Conservation (phyloP, 1,140 invertebrate species). For the Meloidogyne floridensis region DNA sequence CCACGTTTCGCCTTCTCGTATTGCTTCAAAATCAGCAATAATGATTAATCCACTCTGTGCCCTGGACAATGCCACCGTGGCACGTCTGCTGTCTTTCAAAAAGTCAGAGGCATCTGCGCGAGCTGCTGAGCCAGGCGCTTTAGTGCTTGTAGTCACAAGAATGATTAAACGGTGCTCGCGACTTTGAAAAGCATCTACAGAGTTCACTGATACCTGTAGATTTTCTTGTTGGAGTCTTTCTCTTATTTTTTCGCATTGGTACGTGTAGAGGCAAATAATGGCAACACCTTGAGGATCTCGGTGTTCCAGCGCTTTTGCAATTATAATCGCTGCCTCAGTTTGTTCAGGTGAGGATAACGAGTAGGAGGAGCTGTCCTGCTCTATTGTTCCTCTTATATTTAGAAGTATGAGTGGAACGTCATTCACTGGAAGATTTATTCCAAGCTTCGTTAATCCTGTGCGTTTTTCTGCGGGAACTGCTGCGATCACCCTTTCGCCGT, state of each 20-base stretch:
- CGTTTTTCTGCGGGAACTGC: background rate
- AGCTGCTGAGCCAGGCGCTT: no score
- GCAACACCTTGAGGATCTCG: background rate
- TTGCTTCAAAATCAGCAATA: conserved; percentile 8
- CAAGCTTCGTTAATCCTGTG: background rate
- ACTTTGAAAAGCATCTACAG: no score
- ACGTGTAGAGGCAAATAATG: background rate
- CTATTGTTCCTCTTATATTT: background rate
- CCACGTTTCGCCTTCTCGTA: no score
- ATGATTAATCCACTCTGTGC: background rate
- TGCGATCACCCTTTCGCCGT: background rate
- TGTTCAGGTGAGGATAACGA: background rate
- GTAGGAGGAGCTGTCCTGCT: background rate
- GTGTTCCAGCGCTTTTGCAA: background rate
- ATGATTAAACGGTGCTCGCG: no score
- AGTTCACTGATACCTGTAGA: background rate
- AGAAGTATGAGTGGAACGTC: no score
- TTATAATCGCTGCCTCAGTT: background rate
- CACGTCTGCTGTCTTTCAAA: background rate
- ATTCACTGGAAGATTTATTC: background rate
- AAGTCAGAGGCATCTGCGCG: background rate
- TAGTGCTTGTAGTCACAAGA: no score
- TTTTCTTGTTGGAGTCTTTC: background rate
- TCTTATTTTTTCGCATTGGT: background rate
- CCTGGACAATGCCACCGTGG: background rate